phyloP scores from a whole-genome alignment of 2,888 invertebrate species.

The Megastigmus dorsalis region DNA sequence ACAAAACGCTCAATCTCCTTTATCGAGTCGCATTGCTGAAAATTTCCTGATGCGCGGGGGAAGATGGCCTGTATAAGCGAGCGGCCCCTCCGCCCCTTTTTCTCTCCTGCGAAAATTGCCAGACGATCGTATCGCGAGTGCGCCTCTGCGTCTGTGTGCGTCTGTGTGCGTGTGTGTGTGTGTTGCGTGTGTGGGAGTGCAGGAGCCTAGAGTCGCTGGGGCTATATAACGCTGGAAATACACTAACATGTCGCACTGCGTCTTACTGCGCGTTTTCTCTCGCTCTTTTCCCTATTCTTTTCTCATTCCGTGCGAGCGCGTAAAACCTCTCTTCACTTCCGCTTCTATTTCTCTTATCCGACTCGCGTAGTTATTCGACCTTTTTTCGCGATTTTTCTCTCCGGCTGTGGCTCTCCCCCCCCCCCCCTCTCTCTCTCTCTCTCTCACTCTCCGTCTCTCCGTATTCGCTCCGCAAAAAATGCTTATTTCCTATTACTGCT shows the following conservation, averaged over 20 bases:
- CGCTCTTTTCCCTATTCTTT: not conserved
- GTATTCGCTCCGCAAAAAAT: no score
- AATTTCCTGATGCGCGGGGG: constrained; percentile 4
- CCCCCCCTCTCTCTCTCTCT: not conserved
- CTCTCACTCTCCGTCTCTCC: not conserved
- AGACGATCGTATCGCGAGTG: constrained; percentile 28
- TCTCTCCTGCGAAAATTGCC: constrained; percentile 35
- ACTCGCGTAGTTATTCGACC: not conserved
- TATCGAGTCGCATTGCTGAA: constrained; percentile 61
- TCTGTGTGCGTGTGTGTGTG: no score
- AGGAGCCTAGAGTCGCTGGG: no score
- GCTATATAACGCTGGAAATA: constrained; percentile 14
- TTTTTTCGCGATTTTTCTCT: not conserved
- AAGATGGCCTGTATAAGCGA: not conserved
- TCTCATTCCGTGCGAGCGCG: not conserved
- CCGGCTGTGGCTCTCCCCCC: not conserved
- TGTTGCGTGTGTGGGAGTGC: no score
- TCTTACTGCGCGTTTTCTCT: constrained; percentile 22
- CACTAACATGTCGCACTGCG: constrained; percentile 50
- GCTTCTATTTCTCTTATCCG: constrained; percentile 25
- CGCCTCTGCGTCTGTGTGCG: not conserved
- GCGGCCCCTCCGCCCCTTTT: not conserved
- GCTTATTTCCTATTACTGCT: no score
- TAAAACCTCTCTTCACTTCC: constrained; percentile 15
- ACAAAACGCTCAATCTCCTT: constrained; percentile 66